Evolutionary conservation across 1,140 invertebrate genomes (phyloP).

Genomic region (Aphelinus certus): DNA sequence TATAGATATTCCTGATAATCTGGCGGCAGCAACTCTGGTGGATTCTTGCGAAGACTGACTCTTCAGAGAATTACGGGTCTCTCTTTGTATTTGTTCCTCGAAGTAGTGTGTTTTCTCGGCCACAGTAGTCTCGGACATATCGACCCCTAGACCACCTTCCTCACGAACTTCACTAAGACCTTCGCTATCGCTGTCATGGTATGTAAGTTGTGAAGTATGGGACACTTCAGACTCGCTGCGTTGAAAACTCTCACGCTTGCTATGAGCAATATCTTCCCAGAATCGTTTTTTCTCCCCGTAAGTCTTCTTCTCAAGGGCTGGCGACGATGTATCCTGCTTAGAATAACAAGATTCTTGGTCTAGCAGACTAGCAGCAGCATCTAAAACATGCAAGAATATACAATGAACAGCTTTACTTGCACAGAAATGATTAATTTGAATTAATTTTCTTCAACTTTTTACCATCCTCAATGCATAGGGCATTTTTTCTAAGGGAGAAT

Average conservation of each 20-base stretch:
- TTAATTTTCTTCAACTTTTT: neutral
- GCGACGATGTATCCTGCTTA: constrained; percentile 39
- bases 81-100: constrained; percentile 64
- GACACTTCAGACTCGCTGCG: constrained; percentile 63
- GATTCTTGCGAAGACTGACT: constrained; percentile 40
- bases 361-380: constrained; percentile 62
- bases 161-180: constrained; percentile 44
- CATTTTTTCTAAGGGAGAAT: neutral
- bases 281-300: constrained; percentile 64
- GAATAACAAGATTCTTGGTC: constrained; percentile 63
- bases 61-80: constrained; percentile 46
- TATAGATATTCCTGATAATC: constrained; percentile 35
- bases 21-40: neutral
- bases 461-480: neutral
- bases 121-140: constrained; percentile 63
- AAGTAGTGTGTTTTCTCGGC: constrained; percentile 66
- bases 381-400: constrained; percentile 64
- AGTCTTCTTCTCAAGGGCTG: constrained; percentile 59
- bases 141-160: constrained; percentile 41
- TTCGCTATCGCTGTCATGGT: constrained; percentile 62
- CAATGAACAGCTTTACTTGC: too few species aligned
- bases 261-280: constrained; percentile 63
- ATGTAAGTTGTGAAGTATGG: constrained; percentile 57
- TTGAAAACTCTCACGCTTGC: constrained; percentile 60
- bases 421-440: too few species aligned